Conservation (phyloP, 1,140 invertebrate species). For the Lucilia sericata region DNA sequence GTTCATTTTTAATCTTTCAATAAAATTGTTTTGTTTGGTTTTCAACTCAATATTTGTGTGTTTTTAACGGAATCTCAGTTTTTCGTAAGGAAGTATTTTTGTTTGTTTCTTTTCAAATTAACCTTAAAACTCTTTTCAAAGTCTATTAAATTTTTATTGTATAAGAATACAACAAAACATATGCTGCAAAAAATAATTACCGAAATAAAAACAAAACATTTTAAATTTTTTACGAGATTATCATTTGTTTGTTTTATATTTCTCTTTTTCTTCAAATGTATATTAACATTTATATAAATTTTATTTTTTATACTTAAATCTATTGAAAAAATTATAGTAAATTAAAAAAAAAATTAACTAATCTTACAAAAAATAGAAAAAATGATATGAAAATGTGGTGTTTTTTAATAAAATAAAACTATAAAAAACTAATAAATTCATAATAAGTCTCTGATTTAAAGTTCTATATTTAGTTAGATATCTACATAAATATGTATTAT, state of each 20-base stretch:
- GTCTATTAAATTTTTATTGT: too few relatives aligned
- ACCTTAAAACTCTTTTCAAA: not conserved
- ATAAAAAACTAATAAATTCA: slow-evolving; percentile 25
- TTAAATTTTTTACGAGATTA: not conserved
- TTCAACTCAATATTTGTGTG: slow-evolving; percentile 36
- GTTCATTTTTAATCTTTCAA: slow-evolving; percentile 12
- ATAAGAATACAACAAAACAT: not conserved
- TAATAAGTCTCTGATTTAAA: slow-evolving; percentile 24
- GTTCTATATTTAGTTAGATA: not conserved
- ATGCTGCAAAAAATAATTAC: not conserved
- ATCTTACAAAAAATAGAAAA: not conserved
- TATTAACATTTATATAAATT: not conserved
- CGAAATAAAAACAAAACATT: slow-evolving; percentile 1
- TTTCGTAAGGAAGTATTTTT: slow-evolving; percentile 28
- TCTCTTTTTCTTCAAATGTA: slow-evolving; percentile 4
- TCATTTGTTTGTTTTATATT: slow-evolving; percentile 4
- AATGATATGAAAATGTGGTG: slow-evolving; percentile 5
- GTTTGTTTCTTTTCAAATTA: not conserved
- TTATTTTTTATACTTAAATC: not conserved
- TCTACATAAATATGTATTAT: not conserved
- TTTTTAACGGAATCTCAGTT: slow-evolving; percentile 44
- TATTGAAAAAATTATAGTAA: not conserved
- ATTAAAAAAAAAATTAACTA: slow-evolving; percentile 16
- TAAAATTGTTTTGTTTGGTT: not conserved
- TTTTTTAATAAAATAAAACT: not conserved